Percentiles rank a stretch among this genome's conserved stretches.
Conservation (phyloP, 37 sponge, comb jelly and placozoan species). For the Hexactinellida sp. region DNA sequence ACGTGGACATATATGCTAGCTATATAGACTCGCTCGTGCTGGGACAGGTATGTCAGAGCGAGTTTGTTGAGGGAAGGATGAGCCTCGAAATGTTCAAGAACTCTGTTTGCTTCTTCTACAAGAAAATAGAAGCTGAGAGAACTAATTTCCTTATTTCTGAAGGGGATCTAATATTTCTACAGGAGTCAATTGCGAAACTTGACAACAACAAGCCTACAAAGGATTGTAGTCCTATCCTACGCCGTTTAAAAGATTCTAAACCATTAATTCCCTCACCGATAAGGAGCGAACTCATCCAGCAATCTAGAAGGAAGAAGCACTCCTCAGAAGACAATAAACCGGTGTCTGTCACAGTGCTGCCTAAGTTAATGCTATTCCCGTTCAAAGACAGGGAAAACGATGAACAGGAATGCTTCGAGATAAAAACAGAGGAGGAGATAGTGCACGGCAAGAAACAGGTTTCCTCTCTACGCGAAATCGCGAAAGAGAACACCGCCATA, state of each 20-base stretch:
- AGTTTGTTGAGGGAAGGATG: not conserved
- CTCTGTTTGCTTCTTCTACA: not conserved
- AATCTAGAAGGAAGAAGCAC: not conserved
- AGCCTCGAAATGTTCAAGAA: not conserved
- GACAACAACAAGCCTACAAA: not conserved
- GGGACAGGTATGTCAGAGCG: not conserved
- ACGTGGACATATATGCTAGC: not conserved
- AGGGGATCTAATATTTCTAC: not conserved
- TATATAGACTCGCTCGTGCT: slow-evolving; percentile 4
- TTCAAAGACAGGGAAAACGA: not conserved
- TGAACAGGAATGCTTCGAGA: not conserved
- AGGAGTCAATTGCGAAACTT: not conserved
- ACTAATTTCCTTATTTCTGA: not conserved
- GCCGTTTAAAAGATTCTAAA: not conserved
- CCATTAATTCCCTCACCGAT: not conserved
- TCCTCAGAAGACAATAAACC: not conserved
- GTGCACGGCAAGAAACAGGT: not conserved
- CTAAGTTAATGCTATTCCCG: not conserved
- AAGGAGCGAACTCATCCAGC: not conserved
- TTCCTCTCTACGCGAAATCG: not conserved
- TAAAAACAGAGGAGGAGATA: not conserved
- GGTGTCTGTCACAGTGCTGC: not conserved
- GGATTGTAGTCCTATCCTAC: not conserved
- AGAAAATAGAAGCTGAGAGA: not conserved
- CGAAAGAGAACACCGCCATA: not conserved